A percentile compares a stretch with the other conserved stretches of the same genome.
These are phyloP conservation scores for Hyposoter dolosus DNA, from an alignment of 2,888 invertebrate species.

Conservation along the genomic window DNA sequence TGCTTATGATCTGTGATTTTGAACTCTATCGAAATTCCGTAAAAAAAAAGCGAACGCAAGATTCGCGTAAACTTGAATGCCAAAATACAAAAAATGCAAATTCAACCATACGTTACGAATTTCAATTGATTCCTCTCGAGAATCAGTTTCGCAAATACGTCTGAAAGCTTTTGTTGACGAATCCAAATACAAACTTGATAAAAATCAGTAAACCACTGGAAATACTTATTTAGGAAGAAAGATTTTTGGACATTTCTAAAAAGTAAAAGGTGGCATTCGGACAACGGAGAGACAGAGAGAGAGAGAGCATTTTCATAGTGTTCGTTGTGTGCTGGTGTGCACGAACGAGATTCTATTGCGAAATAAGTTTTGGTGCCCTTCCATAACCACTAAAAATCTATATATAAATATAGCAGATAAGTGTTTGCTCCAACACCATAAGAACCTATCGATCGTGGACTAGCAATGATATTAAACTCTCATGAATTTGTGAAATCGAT, in stretches of 20 bases:
- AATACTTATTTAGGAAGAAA: neutral
- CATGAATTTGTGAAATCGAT: neutral
- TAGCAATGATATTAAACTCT: neutral
- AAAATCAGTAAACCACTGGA: neutral
- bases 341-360: slow-evolving; percentile 71
- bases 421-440: neutral
- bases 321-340: slow-evolving; percentile 67
- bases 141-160: neutral
- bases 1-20: neutral
- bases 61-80: neutral
- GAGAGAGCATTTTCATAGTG: slow-evolving; percentile 55
- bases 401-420: neutral
- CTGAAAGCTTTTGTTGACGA: neutral
- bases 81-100: neutral
- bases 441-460: neutral
- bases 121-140: neutral
- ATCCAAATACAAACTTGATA: neutral
- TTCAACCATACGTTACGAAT: neutral
- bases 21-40: neutral
- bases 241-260: slow-evolving; percentile 49
- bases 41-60: neutral
- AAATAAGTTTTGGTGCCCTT: slow-evolving; percentile 42
- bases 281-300: slow-evolving; percentile 63
- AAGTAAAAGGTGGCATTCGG: slow-evolving; percentile 57
- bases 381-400: slow-evolving; percentile 28